Evolutionary conservation across 2,113 vertebrate genomes (phyloP), one percentile per base, ranked within the genome.

Genomic region (Montifringilla adamsi): DNA sequence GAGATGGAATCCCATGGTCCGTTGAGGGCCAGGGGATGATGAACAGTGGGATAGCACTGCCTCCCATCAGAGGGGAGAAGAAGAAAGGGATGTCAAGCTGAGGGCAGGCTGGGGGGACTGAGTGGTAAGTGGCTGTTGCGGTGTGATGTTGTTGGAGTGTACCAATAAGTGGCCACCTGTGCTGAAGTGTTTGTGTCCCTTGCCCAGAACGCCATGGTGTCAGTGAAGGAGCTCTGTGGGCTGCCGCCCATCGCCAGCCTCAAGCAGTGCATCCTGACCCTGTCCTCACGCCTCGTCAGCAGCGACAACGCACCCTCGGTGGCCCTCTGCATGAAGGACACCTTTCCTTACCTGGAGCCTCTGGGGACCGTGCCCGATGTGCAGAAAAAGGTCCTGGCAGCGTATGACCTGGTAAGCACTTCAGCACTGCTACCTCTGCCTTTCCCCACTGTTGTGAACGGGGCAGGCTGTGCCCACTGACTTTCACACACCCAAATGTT

Each of bases 161-260:
- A 37, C 37, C 37, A 37, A 37, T 37, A 37, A 37, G 37, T 37
- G 37, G 37, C 27, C 28, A 3, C 3, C 0, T 0, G 9, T 56
- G 37, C 94, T 74, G 72, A 70, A 31, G 53, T 12, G 7, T 93
- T 87, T 79, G 77, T 68, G 76, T 52, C 95, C 58, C 43, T 79
- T 81, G 58, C 73, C 7, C 96, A 99, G 99, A 99, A 98, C 8
- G 97, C 99, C 46, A 98, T 99, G 14, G 97, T 99, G 91, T 98
- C 98, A 5, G 97, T 99, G 89, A 99, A 99, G 96, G 99, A 99
- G 96, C 98, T 99, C 90, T 99, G 99, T n/a, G 99, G 99, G 96
- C 99, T 99, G 93, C 99, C 99, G 59, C 98, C 98, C 18, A 99
- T 99, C 60, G 98, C 99, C 75, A 99, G 98, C 93, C 97, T 99